Evolutionary conservation across 2,888 invertebrate genomes (phyloP).

Genomic region (Meliscaeva auricollis): DNA sequence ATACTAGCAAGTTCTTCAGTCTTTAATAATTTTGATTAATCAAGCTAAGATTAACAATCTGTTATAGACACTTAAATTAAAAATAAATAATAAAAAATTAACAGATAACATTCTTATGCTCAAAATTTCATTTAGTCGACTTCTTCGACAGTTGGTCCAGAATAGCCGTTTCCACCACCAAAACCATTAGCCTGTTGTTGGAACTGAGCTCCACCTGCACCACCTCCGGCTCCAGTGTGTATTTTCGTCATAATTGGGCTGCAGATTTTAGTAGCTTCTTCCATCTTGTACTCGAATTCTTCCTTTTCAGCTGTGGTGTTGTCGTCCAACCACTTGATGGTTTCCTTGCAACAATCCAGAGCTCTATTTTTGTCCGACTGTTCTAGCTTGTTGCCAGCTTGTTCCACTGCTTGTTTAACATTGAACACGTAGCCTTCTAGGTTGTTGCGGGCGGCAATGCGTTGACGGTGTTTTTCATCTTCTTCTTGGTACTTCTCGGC

Average conservation of each 20-base stretch:
- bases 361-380: conserved; percentile 89
- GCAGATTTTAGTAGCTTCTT: conserved; percentile 82
- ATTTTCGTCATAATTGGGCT: conserved; percentile 85
- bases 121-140: conserved; percentile 82
- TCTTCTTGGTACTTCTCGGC: conserved; percentile 90
- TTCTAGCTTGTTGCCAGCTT: conserved; percentile 87
- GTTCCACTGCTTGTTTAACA: conserved; percentile 88
- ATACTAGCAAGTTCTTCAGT: too few relatives aligned
- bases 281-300: conserved; percentile 87
- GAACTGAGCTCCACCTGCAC: conserved; percentile 72
- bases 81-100: neutral
- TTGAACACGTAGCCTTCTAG: conserved; percentile 89
- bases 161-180: conserved; percentile 84
- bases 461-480: conserved; percentile 89
- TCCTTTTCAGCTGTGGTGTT: conserved; percentile 91
- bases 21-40: too few relatives aligned
- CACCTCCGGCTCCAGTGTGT: conserved; percentile 77
- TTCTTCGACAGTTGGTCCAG: conserved; percentile 83
- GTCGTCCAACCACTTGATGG: conserved; percentile 90
- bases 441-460: conserved; percentile 88
- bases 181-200: conserved; percentile 87
- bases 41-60: neutral
- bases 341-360: conserved; percentile 87
- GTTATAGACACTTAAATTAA: neutral
- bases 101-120: neutral